Conservation (phyloP, 2,888 invertebrate species). For the Cryptocheilus praepositus region DNA sequence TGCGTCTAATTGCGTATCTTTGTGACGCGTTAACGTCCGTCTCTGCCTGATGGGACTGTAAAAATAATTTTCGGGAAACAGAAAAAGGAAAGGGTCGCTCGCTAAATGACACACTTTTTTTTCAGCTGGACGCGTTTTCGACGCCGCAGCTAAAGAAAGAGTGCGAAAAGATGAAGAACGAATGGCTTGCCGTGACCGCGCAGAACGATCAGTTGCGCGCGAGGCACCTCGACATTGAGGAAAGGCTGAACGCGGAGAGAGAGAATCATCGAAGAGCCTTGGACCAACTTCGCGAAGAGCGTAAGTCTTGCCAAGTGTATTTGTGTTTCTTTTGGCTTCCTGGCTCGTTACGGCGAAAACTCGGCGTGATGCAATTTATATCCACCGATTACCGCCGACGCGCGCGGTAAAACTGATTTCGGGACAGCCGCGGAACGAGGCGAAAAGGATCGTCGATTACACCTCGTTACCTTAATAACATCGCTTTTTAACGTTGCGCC, state of each 20-base stretch:
- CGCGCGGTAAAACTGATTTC: background rate
- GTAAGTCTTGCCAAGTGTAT: slow-evolving; percentile 60
- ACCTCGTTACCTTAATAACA: too few species aligned
- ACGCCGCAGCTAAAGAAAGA: slow-evolving; percentile 77
- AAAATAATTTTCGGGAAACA: background rate
- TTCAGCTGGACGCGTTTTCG: slow-evolving; percentile 80
- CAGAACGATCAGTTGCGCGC: slow-evolving; percentile 75
- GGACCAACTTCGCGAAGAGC: slow-evolving; percentile 62
- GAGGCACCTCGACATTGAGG: slow-evolving; percentile 70
- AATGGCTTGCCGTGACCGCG: slow-evolving; percentile 74
- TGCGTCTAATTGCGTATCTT: background rate
- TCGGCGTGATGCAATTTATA: slow-evolving; percentile 20
- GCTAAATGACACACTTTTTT: slow-evolving; percentile 25
- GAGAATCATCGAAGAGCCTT: slow-evolving; percentile 66
- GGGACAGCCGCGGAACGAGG: too few species aligned
- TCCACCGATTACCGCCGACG: background rate
- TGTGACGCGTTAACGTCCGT: background rate
- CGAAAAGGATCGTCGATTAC: too few species aligned
- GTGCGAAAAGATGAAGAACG: slow-evolving; percentile 75
- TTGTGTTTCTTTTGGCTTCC: slow-evolving; percentile 40
- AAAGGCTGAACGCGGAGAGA: slow-evolving; percentile 71
- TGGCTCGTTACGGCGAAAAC: slow-evolving; percentile 28
- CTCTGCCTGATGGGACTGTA: background rate
- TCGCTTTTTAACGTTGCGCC: too few species aligned
- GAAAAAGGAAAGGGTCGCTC: too few species aligned